Conservation (phyloP, 2,113 vertebrate species). For the Rutilus rutilus region DNA sequence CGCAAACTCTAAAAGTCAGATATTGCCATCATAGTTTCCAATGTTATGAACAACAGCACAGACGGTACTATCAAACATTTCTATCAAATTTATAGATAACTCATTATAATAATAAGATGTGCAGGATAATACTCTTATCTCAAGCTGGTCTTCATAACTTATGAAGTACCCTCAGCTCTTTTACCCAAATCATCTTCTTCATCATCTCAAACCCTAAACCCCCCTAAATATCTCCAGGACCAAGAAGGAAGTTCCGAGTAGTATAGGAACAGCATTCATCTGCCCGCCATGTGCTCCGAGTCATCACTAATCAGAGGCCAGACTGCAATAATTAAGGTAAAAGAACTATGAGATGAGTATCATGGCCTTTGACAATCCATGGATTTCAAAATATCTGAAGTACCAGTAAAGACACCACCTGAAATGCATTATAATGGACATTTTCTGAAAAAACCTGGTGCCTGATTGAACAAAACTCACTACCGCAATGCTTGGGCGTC, state of each 20-base stretch:
- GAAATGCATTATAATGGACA: neutral
- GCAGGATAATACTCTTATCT: neutral
- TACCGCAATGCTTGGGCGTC: no score
- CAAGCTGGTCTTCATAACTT: neutral
- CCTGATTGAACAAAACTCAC: no score
- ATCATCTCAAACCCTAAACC: constrained; percentile 34
- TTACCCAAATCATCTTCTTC: constrained; percentile 42
- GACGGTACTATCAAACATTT: neutral
- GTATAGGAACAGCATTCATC: constrained; percentile 51
- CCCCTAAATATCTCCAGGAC: constrained; percentile 18
- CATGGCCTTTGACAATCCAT: neutral
- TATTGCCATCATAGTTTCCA: no score
- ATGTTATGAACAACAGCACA: no score
- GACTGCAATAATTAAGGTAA: constrained; percentile 45
- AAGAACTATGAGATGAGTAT: constrained; percentile 34
- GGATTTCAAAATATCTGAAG: neutral
- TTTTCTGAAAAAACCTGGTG: neutral
- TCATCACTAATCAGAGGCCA: constrained; percentile 55
- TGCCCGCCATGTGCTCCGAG: constrained; percentile 29
- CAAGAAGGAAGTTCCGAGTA: constrained; percentile 19
- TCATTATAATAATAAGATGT: neutral
- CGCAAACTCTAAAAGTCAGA: no score
- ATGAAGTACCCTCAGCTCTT: constrained; percentile 4
- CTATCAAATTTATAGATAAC: neutral
- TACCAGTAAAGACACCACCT: neutral